These are phyloP conservation scores for Mactra quadrangularis DNA, from an alignment of 1,140 invertebrate genomes.

Conservation along the genomic window DNA sequence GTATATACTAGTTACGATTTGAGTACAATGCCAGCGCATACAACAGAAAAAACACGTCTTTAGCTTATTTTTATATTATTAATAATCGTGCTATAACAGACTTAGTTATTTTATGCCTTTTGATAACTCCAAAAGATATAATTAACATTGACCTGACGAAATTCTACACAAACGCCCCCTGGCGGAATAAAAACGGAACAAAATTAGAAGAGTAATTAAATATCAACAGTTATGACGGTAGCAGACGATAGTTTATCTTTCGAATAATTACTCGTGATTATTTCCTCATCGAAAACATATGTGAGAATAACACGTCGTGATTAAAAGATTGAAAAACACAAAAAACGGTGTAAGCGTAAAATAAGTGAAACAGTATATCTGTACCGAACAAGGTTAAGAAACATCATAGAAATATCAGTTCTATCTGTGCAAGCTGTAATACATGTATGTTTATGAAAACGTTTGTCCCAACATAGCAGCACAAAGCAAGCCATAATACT, in stretches of 20 bases:
- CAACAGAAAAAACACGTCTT: too few species aligned
- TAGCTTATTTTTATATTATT: too few species aligned
- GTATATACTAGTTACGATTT: too few species aligned
- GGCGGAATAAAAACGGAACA: background rate
- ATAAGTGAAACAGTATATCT: background rate
- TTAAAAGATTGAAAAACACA: background rate
- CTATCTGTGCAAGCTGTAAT: background rate
- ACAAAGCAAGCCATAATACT: too few species aligned
- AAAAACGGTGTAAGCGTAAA: background rate
- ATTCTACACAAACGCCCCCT: too few species aligned
- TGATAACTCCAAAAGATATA: too few species aligned
- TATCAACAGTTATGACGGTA: conserved; percentile 38
- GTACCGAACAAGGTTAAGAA: background rate
- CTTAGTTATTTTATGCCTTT: too few species aligned
- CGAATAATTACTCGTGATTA: conserved; percentile 22
- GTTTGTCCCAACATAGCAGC: background rate
- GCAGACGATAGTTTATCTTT: conserved; percentile 41
- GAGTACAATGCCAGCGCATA: too few species aligned
- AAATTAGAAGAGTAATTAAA: conserved; percentile 11
- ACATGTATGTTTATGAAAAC: background rate
- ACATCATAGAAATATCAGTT: background rate
- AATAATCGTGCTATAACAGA: too few species aligned
- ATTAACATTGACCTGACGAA: too few species aligned
- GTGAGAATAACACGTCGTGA: background rate
- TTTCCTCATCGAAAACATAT: background rate